Evolutionary conservation across 1,140 invertebrate species (phyloP).

Genomic region (Apis florea): DNA sequence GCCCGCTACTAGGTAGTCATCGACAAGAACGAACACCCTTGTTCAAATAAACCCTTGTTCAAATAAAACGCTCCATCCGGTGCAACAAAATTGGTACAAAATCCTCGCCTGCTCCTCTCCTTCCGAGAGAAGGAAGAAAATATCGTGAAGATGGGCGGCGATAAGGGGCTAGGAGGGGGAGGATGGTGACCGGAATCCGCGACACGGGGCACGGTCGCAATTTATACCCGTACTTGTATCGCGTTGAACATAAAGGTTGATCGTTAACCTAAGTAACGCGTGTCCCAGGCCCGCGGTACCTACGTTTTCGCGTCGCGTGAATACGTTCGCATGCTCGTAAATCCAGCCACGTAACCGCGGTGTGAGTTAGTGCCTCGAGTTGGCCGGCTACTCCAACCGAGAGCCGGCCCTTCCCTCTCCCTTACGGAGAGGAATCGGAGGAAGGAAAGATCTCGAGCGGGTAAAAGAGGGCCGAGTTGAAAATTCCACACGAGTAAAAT

Average conservation of each 20-base stretch:
- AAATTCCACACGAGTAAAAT: no score
- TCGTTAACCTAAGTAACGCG: conserved; percentile 35
- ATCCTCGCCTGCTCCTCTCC: not conserved
- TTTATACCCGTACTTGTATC: conserved; percentile 24
- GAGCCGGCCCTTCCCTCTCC: no score
- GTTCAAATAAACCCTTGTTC: no score
- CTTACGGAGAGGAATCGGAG: no score
- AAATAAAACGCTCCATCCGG: no score
- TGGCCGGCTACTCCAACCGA: not conserved
- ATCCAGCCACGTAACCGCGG: conserved; percentile 37
- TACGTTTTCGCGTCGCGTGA: conserved; percentile 40
- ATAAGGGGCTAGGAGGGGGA: not conserved
- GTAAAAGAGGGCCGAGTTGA: no score
- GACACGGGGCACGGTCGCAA: conserved; percentile 7
- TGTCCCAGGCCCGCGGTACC: conserved; percentile 1
- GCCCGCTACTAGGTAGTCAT: no score
- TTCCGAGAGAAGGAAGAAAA: not conserved
- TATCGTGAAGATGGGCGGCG: not conserved
- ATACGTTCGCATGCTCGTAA: conserved; percentile 44
- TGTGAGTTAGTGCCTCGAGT: conserved; percentile 23
- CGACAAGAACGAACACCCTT: no score
- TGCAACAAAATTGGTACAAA: not conserved
- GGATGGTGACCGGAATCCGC: not conserved
- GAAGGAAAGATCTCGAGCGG: no score
- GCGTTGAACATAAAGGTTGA: conserved; percentile 39